These are phyloP conservation scores for Oscheius sp. DNA, from an alignment of 1,140 invertebrate species.

Conservation along the genomic window DNA sequence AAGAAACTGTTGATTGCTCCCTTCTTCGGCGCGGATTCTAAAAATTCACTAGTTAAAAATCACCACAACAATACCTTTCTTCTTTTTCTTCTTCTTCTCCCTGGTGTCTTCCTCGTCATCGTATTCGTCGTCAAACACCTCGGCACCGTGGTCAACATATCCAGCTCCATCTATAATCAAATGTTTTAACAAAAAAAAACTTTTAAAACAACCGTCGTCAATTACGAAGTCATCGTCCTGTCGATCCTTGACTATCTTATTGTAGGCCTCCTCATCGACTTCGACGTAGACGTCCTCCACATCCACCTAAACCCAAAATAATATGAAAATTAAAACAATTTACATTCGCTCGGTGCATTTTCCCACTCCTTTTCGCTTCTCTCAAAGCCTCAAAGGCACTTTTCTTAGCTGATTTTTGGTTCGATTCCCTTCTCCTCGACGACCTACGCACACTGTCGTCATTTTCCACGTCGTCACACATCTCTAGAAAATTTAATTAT, in stretches of 20 bases:
- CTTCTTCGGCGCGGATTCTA: slow-evolving; percentile 21
- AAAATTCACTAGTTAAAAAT: slow-evolving; percentile 2
- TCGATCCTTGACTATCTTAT: slow-evolving; percentile 29
- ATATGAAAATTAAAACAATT: background rate
- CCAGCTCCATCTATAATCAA: slow-evolving; percentile 30
- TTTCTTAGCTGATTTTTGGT: too few species aligned
- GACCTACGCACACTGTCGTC: too few species aligned
- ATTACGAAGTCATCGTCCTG: slow-evolving; percentile 37
- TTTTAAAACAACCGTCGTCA: slow-evolving; percentile 32
- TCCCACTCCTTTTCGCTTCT: background rate
- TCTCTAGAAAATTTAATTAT: too few species aligned
- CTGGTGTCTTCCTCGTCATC: slow-evolving; percentile 6
- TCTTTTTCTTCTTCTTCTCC: background rate
- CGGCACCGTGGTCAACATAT: slow-evolving; percentile 27
- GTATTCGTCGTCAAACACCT: slow-evolving; percentile 28
- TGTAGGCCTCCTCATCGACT: slow-evolving; percentile 40
- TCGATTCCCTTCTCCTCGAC: too few species aligned
- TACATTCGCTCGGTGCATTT: slow-evolving; percentile 1
- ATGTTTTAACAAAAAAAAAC: too few species aligned
- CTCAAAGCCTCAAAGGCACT: background rate
- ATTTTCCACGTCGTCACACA: too few species aligned
- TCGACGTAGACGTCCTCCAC: slow-evolving; percentile 32
- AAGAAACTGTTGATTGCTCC: slow-evolving; percentile 20
- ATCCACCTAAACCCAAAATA: slow-evolving; percentile 11
- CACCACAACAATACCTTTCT: background rate